Conservation (phyloP, 2,888 invertebrate genomes). For the Ornithoptera priamus region DNA sequence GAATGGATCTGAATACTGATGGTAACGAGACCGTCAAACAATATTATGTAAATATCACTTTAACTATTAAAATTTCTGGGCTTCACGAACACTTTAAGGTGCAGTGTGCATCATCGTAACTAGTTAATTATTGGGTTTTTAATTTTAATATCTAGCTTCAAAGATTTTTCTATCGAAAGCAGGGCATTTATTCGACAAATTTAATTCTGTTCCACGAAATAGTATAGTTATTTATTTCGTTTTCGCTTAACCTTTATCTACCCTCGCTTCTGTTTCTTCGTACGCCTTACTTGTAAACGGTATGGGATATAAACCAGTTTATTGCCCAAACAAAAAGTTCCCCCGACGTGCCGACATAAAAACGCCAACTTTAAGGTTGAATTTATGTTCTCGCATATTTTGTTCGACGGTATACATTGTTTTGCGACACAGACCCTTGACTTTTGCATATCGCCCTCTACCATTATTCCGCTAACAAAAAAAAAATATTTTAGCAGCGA, state of each 20-base stretch:
- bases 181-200: too few species aligned
- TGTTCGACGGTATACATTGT: constrained; percentile 23
- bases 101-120: too few species aligned
- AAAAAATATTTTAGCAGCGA: not conserved
- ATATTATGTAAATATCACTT: too few species aligned
- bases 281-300: constrained; percentile 14
- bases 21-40: too few species aligned
- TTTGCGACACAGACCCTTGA: constrained; percentile 24
- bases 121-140: too few species aligned
- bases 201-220: too few species aligned
- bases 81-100: too few species aligned
- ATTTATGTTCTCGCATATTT: constrained; percentile 29
- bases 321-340: constrained; percentile 26
- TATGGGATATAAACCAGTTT: constrained; percentile 24
- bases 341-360: constrained; percentile 23
- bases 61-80: too few species aligned
- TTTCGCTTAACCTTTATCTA: constrained; percentile 1
- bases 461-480: not conserved
- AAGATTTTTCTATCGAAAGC: too few species aligned
- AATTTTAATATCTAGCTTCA: too few species aligned
- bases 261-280: constrained; percentile 7
- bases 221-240: not conserved
- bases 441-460: constrained; percentile 8
- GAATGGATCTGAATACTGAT: too few species aligned
- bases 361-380: constrained; percentile 25